These are phyloP conservation scores for Erinaceus europaeus DNA, from an alignment of 2,113 vertebrate genomes.

Conservation along the genomic window DNA sequence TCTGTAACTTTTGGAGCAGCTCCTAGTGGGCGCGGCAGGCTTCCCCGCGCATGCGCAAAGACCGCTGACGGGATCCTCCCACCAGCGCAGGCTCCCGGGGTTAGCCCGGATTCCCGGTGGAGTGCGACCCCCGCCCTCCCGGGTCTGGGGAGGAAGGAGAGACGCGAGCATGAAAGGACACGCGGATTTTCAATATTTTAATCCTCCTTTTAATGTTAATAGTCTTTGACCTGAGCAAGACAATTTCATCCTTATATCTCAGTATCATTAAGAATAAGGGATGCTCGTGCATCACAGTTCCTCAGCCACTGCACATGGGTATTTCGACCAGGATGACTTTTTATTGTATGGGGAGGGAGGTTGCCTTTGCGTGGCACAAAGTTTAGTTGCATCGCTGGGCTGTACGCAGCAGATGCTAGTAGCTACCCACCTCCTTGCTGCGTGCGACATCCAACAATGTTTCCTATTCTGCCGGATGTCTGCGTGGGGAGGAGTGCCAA, in stretches of 20 bases:
- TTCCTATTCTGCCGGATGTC: not conserved
- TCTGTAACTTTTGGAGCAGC: not conserved
- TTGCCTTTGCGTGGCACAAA: rapidly evolving
- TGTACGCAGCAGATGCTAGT: not conserved
- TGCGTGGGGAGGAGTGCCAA: rapidly evolving
- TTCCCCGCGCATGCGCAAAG: conserved; percentile 17
- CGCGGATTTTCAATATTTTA: too few relatives aligned
- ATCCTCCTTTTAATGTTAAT: not conserved
- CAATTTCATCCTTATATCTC: not conserved
- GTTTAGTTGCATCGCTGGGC: not conserved
- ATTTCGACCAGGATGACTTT: not conserved
- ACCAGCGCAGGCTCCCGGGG: not conserved
- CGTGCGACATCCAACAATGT: not conserved
- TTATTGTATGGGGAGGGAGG: not conserved
- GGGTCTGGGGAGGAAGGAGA: rapidly evolving
- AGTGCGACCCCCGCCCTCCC: rapidly evolving
- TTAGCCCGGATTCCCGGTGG: rapidly evolving
- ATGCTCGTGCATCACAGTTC: not conserved
- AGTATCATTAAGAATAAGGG: not conserved
- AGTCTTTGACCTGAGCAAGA: not conserved
- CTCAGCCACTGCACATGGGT: rapidly evolving
- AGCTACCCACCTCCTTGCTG: not conserved
- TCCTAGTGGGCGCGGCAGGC: not conserved
- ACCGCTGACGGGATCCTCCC: not conserved
- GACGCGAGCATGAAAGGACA: rapidly evolving